These are phyloP conservation scores for Drosophila neoperkinsi DNA, from an alignment of 2,888 invertebrate genomes.

Conservation along the genomic window DNA sequence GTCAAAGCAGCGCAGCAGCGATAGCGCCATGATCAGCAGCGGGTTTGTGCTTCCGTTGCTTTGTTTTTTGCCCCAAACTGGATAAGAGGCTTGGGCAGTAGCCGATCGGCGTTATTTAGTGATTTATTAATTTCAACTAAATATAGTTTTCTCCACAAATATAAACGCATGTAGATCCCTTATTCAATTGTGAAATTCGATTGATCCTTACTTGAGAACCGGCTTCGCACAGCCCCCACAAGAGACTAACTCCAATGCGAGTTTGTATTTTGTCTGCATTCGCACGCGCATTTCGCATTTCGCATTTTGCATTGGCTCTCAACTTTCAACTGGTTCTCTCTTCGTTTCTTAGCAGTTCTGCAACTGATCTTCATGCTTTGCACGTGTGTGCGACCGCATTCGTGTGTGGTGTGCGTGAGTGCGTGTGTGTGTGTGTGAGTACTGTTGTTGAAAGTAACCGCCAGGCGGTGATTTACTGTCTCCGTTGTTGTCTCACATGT, in stretches of 20 bases:
- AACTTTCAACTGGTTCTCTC: slow-evolving; percentile 63
- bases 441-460: slow-evolving; percentile 29
- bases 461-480: slow-evolving; percentile 61
- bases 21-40: slow-evolving; percentile 51
- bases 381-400: slow-evolving; percentile 43
- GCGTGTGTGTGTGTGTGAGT: not conserved
- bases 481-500: slow-evolving; percentile 43
- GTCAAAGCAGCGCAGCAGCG: slow-evolving; percentile 34
- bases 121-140: not conserved
- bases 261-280: slow-evolving; percentile 23
- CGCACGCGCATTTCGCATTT: slow-evolving; percentile 19
- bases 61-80: slow-evolving; percentile 32
- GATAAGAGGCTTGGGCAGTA: slow-evolving; percentile 47
- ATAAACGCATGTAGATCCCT: not conserved
- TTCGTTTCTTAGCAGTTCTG: slow-evolving; percentile 34
- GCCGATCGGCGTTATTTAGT: slow-evolving; percentile 11
- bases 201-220: slow-evolving; percentile 56
- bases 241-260: slow-evolving; percentile 49
- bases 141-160: not conserved
- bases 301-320: slow-evolving; percentile 29
- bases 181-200: slow-evolving; percentile 1
- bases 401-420: not conserved
- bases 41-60: slow-evolving; percentile 49
- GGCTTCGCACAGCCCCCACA: slow-evolving; percentile 45
- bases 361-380: slow-evolving; percentile 62